Base-by-base conservation (phyloP, 2,888 invertebrate species). In the Strigamia maritima region DNA sequence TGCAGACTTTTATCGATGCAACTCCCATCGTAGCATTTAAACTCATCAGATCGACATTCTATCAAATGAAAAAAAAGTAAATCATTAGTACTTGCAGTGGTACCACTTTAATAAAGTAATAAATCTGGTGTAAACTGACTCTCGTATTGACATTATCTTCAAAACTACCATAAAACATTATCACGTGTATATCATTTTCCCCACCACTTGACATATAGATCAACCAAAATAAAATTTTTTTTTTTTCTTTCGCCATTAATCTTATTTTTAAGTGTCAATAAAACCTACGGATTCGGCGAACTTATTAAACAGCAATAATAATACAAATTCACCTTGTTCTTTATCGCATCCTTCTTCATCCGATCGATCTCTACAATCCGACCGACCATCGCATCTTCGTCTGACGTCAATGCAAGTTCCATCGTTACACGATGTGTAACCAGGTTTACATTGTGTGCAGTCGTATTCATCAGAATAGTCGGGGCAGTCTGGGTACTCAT, bases 321-420 rank as follows among this genome's bases (percentile, higher is more conserved):
- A n/a, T 16, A n/a, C n/a, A 16, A 12, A 44, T 1, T 44, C 35
- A 54, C 54, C 54, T n/a, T 54, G n/a, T 19, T n/a, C 19, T 54
- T 2, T 86, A 87, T 85, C 85, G 84, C 91, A 91, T 82, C 87
- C 86, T 10, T 82, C 80, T 86, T 91, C 91, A 84, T 91, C 91
- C 74, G 87, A 87, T 79, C 88, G 88, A 83, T 90, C 88, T 74
- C 85, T 85, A 84, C 93, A 93, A 88, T 93, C 92, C 83, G 89
- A 88, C 80, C 86, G 87, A 76, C 87, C 87, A 83, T 93, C 90
- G 83, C 94, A 94, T 79, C 86, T 86, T 83, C 90, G 90, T 19
- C 86, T 86, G n/a, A 84, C 85, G 80, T 89, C 86, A 82, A 92
- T 88, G 84, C 93, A 93, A 79, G 85, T 83, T 24, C 90, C 90